These are phyloP conservation scores for Ancistrus triradiatus DNA, from an alignment of 2,113 vertebrate species.

Conservation along the genomic window DNA sequence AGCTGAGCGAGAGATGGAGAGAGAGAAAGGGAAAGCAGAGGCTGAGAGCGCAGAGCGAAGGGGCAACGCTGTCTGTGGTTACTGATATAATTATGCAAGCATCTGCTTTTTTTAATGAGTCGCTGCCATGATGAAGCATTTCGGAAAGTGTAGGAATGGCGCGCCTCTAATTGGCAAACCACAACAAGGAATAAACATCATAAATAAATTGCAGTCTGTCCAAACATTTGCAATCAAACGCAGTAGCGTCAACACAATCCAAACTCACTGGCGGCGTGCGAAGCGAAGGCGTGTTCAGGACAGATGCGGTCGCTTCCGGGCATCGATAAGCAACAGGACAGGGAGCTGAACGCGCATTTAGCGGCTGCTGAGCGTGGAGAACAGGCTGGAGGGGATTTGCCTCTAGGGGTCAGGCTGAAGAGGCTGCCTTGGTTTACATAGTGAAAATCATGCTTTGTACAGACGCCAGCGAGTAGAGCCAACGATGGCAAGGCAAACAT, in stretches of 20 bases:
- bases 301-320: neutral
- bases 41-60: neutral
- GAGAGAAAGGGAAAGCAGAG: too few relatives aligned
- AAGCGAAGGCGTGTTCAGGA: neutral
- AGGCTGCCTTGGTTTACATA: conserved; percentile 25
- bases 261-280: neutral
- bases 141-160: neutral
- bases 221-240: neutral
- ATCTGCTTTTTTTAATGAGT: conserved; percentile 21
- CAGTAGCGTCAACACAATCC: neutral
- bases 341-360: neutral
- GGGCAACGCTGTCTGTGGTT: conserved; percentile 2
- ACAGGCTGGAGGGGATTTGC: neutral
- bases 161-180: neutral
- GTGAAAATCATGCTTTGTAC: conserved; percentile 1
- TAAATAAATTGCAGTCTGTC: neutral
- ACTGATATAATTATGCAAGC: conserved; percentile 10
- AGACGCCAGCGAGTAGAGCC: conserved; percentile 19
- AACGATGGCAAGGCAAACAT: conserved; percentile 29
- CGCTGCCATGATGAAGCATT: conserved; percentile 5
- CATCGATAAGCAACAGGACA: neutral
- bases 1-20: neutral
- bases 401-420: neutral
- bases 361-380: neutral
- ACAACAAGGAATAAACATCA: neutral